phyloP scores from a whole-genome alignment of 2,797 vertebrate species.

The Neoniphon sammara region DNA sequence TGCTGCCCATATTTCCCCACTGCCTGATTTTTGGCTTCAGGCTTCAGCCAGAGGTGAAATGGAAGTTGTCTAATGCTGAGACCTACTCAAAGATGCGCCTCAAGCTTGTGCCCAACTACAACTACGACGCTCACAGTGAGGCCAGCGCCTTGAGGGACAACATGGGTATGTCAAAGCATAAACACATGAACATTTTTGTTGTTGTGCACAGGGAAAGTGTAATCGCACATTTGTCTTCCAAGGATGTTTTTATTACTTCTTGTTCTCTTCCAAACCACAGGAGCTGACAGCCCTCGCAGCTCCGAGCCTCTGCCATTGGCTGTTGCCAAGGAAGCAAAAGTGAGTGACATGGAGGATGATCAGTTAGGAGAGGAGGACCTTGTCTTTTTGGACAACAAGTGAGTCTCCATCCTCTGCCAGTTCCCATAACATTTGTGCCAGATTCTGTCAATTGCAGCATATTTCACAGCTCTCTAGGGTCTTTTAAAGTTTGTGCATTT shows the following conservation, averaged over 20 bases:
- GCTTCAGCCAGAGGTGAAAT: slow-evolving; percentile 83
- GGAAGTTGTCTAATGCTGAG: slow-evolving; percentile 92
- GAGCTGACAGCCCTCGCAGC: slow-evolving; percentile 86
- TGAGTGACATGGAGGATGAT: slow-evolving; percentile 94
- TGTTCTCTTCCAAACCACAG: slow-evolving; percentile 61
- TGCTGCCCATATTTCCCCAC: neutral
- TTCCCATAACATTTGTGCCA: neutral
- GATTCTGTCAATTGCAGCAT: neutral
- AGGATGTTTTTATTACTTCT: neutral
- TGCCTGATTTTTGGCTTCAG: slow-evolving; percentile 66
- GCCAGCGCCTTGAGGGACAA: slow-evolving; percentile 96
- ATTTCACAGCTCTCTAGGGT: neutral
- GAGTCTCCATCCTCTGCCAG: slow-evolving; percentile 67
- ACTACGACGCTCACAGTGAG: slow-evolving; percentile 89
- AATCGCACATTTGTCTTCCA: neutral
- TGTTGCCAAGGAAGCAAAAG: slow-evolving; percentile 96
- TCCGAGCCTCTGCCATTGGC: slow-evolving; percentile 87
- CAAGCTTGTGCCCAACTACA: slow-evolving; percentile 94
- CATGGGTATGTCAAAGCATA: slow-evolving; percentile 83
- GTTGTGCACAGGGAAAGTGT: too few relatives aligned
- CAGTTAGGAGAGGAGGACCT: slow-evolving; percentile 93
- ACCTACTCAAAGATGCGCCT: slow-evolving; percentile 97
- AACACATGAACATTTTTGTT: neutral
- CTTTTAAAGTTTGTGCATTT: too few relatives aligned
- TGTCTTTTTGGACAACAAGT: slow-evolving; percentile 87